Evolutionary conservation across 2,888 invertebrate genomes (phyloP).

Genomic region (Gastracanthus pulcherrimus): DNA sequence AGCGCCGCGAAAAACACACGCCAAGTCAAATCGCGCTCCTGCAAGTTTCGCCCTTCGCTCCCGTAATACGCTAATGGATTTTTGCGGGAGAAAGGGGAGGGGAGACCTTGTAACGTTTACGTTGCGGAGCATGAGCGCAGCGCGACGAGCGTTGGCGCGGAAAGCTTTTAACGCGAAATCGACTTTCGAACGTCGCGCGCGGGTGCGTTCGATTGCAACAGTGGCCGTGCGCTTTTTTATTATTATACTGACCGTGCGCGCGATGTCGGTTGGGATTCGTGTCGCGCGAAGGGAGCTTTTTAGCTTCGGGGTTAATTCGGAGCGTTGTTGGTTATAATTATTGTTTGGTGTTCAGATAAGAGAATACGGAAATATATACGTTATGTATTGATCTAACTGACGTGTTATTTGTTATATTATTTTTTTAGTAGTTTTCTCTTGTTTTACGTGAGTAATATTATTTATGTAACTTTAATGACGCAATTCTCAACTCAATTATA

Average conservation of each 20-base stretch:
- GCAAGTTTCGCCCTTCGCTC: slow-evolving; percentile 9
- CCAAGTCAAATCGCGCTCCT: slow-evolving; percentile 33
- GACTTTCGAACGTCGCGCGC: slow-evolving; percentile 60
- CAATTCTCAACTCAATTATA: not conserved
- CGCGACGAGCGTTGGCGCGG: slow-evolving; percentile 8
- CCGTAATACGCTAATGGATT: slow-evolving; percentile 58
- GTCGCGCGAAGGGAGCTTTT: too few species aligned
- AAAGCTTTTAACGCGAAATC: slow-evolving; percentile 68
- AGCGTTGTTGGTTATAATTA: not conserved
- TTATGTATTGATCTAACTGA: too few species aligned
- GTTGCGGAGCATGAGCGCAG: not conserved
- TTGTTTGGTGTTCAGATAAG: not conserved
- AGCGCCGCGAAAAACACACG: slow-evolving; percentile 20
- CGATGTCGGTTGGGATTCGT: too few species aligned
- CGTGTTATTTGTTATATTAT: too few species aligned
- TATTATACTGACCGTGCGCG: not conserved
- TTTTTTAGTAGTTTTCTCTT: too few species aligned
- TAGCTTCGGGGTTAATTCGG: not conserved
- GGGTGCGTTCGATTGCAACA: not conserved
- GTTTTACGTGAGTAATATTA: too few species aligned
- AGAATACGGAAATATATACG: too few species aligned
- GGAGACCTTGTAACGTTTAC: not conserved
- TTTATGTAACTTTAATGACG: not conserved
- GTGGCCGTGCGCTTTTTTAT: slow-evolving; percentile 10
- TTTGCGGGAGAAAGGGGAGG: not conserved